phyloP scores from a whole-genome alignment of 2,888 invertebrate genomes.

The Andrena fulva region DNA sequence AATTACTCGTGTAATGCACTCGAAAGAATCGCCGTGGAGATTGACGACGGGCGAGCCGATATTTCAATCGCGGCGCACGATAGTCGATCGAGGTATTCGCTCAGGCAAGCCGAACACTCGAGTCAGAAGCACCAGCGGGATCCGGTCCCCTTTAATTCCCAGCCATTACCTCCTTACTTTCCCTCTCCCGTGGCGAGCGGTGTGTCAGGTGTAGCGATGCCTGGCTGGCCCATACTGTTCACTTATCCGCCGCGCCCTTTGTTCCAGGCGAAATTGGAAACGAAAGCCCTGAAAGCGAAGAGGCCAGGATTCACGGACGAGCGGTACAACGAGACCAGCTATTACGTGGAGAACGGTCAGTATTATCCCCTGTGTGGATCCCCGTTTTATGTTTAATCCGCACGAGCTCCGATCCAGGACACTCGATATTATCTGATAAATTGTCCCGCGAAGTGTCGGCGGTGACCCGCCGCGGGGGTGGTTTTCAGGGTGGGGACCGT shows the following conservation, averaged over 20 bases:
- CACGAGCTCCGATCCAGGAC: neutral
- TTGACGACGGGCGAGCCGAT: no score
- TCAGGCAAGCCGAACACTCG: neutral
- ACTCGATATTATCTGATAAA: slow-evolving; percentile 39
- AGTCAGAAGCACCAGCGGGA: neutral
- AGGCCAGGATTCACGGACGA: slow-evolving; percentile 96
- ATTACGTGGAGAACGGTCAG: slow-evolving; percentile 98
- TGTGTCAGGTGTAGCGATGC: slow-evolving; percentile 10
- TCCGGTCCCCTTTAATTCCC: slow-evolving; percentile 1
- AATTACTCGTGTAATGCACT: no score
- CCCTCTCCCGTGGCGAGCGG: neutral
- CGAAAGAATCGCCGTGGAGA: no score
- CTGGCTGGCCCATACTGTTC: slow-evolving; percentile 41
- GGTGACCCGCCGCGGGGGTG: neutral
- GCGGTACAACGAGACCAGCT: slow-evolving; percentile 96
- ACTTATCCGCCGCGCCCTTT: slow-evolving; percentile 75
- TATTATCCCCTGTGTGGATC: slow-evolving; percentile 59
- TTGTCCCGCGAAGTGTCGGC: slow-evolving; percentile 22
- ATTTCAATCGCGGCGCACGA: neutral
- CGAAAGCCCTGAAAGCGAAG: slow-evolving; percentile 95
- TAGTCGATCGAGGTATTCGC: neutral
- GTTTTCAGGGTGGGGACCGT: neutral
- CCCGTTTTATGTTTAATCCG: slow-evolving; percentile 51
- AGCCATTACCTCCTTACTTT: slow-evolving; percentile 15
- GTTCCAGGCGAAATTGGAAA: slow-evolving; percentile 95